Base-by-base conservation (phyloP, 2,888 invertebrate genomes). In the Acanthacorydalis orientalis region DNA sequence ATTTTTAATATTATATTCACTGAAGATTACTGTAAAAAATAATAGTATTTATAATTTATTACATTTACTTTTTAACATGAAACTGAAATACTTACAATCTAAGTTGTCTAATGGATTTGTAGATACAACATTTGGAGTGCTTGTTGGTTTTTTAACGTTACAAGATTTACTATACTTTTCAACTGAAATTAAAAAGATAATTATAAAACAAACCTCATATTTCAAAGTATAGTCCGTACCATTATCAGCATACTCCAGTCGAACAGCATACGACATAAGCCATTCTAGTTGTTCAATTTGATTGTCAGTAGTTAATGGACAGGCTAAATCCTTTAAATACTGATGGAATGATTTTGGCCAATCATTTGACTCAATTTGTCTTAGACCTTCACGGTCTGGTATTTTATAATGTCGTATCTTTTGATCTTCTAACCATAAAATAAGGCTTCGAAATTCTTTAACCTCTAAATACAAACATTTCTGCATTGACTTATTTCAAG, bases 401-500 rank as follows among this genome's bases (percentile, higher is more conserved):
- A 88, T 83, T 60, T 81, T 81, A 55, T 89, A 90, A 54, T 83
- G 80, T 10, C 92, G 78, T 53, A 96, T 90, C 67, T 89, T 90
- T 63, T 91, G 90, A 60, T 91, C 88, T 66, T 96, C 96, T 47
- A 96, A 62, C 96, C 95, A 96, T 1, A 85, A 66, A 16, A 93
- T 74, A 23, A 90, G 70, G 58, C 80, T 83, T 44, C 86, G 77
- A 60, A 88, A 83, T 57, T 84, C 79, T 51, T 75, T 76, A 54
- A 80, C 77, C 69, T 91, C 93, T 93, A 37, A 4, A 37, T 12
- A 37, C n/a, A 37, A 12, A 37, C 7, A 12, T 4, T 7, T 37
- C 6, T 12, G 32, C 2, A 11, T 11, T 23, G 1, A 8, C 16
- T n/a, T 23, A 41, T 37, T 41, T 41, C n/a, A 34, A 34, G 3